A percentile compares a stretch with the other conserved stretches of the same genome.
phyloP scores from a whole-genome alignment of 2,113 vertebrate species.

The Phoxinus phoxinus region DNA sequence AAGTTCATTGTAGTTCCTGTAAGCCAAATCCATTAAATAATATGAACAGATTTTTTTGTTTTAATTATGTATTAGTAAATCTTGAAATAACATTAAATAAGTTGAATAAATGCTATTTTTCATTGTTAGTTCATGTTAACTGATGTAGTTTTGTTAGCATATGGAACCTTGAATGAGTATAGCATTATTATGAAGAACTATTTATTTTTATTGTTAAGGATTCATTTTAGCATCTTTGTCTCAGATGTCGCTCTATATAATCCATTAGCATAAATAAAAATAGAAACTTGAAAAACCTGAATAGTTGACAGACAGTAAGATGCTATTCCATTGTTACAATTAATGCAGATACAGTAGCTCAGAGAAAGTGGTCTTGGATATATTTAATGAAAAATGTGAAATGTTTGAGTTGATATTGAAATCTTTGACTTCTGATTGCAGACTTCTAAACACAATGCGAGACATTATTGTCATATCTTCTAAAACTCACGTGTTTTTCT shows the following conservation, averaged over 20 bases:
- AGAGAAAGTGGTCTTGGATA: background rate
- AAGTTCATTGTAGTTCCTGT: background rate
- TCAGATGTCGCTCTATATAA: background rate
- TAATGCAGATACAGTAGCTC: background rate
- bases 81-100: background rate
- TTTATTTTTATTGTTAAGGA: background rate
- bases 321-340: background rate
- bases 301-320: background rate
- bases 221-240: background rate
- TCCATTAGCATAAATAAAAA: background rate
- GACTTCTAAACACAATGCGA: background rate
- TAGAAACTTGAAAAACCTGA: slow-evolving; percentile 30
- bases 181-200: no score
- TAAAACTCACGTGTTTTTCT: background rate
- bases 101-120: no score
- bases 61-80: background rate
- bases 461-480: background rate
- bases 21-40: background rate
- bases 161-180: background rate
- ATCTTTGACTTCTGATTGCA: background rate
- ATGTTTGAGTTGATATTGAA: background rate
- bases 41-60: background rate
- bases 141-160: background rate
- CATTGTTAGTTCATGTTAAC: background rate
- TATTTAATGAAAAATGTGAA: background rate